Base-by-base conservation (phyloP, 2,113 vertebrate genomes). In the Nycticorax nycticorax region DNA sequence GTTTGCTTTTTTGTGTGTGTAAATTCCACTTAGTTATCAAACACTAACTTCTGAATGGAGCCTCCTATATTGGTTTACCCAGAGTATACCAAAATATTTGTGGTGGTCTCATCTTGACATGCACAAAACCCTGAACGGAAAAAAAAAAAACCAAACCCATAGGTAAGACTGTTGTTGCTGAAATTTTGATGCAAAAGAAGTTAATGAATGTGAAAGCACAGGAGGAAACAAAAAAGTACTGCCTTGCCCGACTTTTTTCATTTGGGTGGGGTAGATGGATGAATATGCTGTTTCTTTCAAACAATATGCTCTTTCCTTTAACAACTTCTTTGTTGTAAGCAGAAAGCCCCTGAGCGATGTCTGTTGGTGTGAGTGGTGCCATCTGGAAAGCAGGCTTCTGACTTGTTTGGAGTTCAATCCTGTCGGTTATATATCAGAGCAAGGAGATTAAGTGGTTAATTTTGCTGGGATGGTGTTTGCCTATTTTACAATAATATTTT, bases 401-500 rank as follows among this genome's bases (percentile, higher is more conserved):
- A 23, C 56, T 93, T 92, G 56, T 91, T 91, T 78, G 26, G 64
- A 85, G 69, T 94, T 81, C 64, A 71, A 1, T 86, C 45, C 55
- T 26, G 4, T 60, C 67, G 72, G 39, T 67, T 90, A 53, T 86
- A 21, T 43, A 67, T 90, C 76, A 59, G 45, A 11, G 18, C 67
- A 80, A 91, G 63, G 77, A 92, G 67, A 92, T 85, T 33, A 88
- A 88, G 87, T 48, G 67, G 74, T 96, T 89, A 87, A 88, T 93
- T 95, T 92, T 87, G 4, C 23, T 88, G 47, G 14, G 63, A 48
- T 93, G 67, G 30, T 91, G 48, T 84, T 95, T 86, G 17, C 72
- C 67, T 84, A 10, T 90, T 90, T 80, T 77, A 85, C 41, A 77
- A 53, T 74, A 93, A 93, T 86, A 79, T 96, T 95, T 94, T 93